Evolutionary conservation across 2,113 vertebrate species (phyloP), one percentile per base, ranked within the genome.

Genomic region (Osmerus eperlanus): DNA sequence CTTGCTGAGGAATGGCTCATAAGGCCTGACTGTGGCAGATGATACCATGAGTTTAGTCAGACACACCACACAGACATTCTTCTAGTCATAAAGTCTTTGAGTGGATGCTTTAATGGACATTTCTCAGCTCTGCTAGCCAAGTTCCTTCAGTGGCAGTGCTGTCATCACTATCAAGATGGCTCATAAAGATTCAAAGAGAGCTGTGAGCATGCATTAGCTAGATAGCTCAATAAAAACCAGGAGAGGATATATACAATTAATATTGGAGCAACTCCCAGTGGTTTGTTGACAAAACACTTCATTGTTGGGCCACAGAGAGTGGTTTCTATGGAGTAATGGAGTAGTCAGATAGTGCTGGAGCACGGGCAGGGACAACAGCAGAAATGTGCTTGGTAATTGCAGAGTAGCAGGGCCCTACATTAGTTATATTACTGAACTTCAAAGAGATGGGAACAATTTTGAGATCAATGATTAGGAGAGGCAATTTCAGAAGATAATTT

Each of bases 351-450:
- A 75, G 29, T 55, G 32, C 18, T 75, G 73, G 80, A 74, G 82
- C 29, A 71, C n/a, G 68, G 70, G 63, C 77, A 67, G 67, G 36
- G 52, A 81, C 67, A 18, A 78, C 73, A 75, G 74, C 76, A 36
- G 78, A 67, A 84, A 77, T 68, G 68, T 81, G 84, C 73, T 82
- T 82, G 78, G 89, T 90, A 88, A 90, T 88, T 89, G 75, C 75
- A 77, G 77, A 71, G 65, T 63, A 68, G 77, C 70, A 0, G 52
- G 79, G 82, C 84, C 85, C 80, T 36, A 72, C 81, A 62, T 84
- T 78, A 76, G 84, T 85, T 84, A 79, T 88, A 90, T 90, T 84
- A 87, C 81, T 79, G 75, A 47, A 88, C 87, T 87, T 91, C 90
- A 92, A 92, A 92, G 90, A 73, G 28, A 36, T 73, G 74, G 82